phyloP scores from a whole-genome alignment of 2,797 vertebrate species.

The Enoplosus armatus region DNA sequence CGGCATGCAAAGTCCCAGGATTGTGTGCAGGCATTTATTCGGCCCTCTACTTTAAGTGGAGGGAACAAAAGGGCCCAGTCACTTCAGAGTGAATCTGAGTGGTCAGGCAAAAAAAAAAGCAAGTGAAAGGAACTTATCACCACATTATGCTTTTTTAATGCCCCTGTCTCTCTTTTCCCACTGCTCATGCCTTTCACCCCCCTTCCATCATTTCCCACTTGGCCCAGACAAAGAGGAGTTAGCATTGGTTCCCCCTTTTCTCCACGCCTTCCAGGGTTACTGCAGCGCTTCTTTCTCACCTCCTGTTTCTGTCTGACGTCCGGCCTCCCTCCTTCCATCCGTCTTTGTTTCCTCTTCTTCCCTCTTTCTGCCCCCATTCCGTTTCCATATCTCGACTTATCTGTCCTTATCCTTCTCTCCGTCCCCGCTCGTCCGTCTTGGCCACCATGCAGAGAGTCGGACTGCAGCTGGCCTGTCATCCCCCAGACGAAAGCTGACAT shows the following conservation, averaged over 20 bases:
- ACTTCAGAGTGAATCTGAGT: slow-evolving; percentile 71
- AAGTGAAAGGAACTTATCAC: slow-evolving; percentile 79
- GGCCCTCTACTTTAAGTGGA: slow-evolving; percentile 52
- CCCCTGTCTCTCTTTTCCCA: slow-evolving; percentile 57
- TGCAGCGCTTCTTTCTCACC: slow-evolving; percentile 62
- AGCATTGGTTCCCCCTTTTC: slow-evolving; percentile 74
- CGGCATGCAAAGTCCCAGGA: slow-evolving; percentile 35
- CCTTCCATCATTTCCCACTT: slow-evolving; percentile 68
- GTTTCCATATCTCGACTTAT: slow-evolving; percentile 38
- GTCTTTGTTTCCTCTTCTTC: slow-evolving; percentile 20
- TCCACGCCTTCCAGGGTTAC: slow-evolving; percentile 71
- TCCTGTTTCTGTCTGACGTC: slow-evolving; percentile 60
- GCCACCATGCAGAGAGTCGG: slow-evolving; percentile 66
- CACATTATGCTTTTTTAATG: slow-evolving; percentile 80
- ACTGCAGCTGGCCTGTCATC: slow-evolving; percentile 78
- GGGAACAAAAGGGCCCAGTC: slow-evolving; percentile 77
- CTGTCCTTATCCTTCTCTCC: slow-evolving; percentile 28
- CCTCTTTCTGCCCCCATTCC: slow-evolving; percentile 18
- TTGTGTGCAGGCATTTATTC: slow-evolving; percentile 70
- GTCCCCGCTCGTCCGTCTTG: slow-evolving; percentile 30
- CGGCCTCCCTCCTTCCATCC: slow-evolving; percentile 42
- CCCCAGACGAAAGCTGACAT: slow-evolving; percentile 70
- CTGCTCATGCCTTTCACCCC: slow-evolving; percentile 46
- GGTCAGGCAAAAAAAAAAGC: slow-evolving; percentile 61
- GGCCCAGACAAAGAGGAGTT: slow-evolving; percentile 78